Conservation (phyloP, 2,888 invertebrate genomes). For the Stenoptilia bipunctidactyla region DNA sequence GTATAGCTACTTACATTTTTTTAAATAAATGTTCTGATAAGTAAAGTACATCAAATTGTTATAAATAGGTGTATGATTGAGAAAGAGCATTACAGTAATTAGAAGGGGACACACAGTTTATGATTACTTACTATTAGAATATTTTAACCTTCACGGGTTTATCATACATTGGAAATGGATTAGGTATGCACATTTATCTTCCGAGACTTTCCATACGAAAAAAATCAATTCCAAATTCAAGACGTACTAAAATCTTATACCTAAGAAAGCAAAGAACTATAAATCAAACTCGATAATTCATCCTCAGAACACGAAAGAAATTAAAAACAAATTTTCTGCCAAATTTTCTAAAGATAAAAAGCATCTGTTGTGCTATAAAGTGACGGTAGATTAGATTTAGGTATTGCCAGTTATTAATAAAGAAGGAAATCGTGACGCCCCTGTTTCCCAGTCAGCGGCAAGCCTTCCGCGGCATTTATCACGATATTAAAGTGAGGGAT, state of each 20-base stretch:
- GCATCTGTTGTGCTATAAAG: slow-evolving; percentile 56
- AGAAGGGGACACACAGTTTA: too few relatives aligned
- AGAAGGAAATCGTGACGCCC: slow-evolving; percentile 15
- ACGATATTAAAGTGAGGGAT: slow-evolving; percentile 62
- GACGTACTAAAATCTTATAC: neutral
- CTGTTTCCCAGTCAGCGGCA: slow-evolving; percentile 60
- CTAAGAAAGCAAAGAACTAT: slow-evolving; percentile 17
- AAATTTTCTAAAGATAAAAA: slow-evolving; percentile 46
- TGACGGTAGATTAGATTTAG: slow-evolving; percentile 27
- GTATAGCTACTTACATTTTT: too few relatives aligned
- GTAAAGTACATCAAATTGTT: too few relatives aligned
- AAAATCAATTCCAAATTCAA: neutral
- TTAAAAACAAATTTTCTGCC: slow-evolving; percentile 7
- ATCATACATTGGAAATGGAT: too few relatives aligned
- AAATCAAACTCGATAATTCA: slow-evolving; percentile 41
- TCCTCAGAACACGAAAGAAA: slow-evolving; percentile 42
- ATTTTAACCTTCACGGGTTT: too few relatives aligned
- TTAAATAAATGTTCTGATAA: too few relatives aligned
- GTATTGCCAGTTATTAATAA: neutral
- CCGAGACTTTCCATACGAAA: too few relatives aligned
- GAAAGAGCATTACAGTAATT: too few relatives aligned
- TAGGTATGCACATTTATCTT: too few relatives aligned
- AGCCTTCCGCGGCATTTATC: slow-evolving; percentile 69
- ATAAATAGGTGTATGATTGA: too few relatives aligned
- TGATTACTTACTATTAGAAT: too few relatives aligned